A percentile compares a stretch with the other conserved stretches of the same genome.
phyloP scores from a whole-genome alignment of 2,797 vertebrate species.

The Vultur gryphus region DNA sequence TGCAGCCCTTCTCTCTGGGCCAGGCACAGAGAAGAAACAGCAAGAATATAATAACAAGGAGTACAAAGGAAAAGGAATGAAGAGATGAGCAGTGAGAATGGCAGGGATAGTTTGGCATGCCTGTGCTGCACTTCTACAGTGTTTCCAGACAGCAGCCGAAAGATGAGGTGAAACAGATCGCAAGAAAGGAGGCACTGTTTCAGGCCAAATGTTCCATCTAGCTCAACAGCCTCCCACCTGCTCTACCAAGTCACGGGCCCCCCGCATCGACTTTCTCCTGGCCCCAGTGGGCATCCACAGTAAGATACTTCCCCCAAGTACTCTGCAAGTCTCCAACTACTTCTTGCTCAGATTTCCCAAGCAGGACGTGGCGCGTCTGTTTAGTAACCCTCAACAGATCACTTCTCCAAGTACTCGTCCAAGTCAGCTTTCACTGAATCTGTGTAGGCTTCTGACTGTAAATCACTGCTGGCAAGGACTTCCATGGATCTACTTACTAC shows the following conservation, averaged over 20 bases:
- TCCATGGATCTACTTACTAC: background rate
- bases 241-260: background rate
- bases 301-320: background rate
- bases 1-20: background rate
- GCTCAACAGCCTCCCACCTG: background rate
- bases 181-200: background rate
- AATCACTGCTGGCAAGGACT: background rate
- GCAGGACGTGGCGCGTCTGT: fast-evolving
- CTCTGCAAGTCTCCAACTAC: background rate
- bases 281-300: background rate
- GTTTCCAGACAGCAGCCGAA: background rate
- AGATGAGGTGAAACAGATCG: background rate
- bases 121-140: background rate
- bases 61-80: background rate
- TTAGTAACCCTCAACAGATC: background rate
- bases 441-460: background rate
- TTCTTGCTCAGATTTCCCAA: background rate
- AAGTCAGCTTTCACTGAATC: background rate
- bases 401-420: background rate
- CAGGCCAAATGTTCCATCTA: background rate
- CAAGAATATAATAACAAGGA: background rate
- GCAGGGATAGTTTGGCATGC: background rate
- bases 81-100: background rate
- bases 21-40: background rate
- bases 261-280: fast-evolving